Percentiles rank a stretch among this genome's conserved stretches.
phyloP scores from a whole-genome alignment of 2,888 invertebrate genomes.

The Adelognathus sp. region DNA sequence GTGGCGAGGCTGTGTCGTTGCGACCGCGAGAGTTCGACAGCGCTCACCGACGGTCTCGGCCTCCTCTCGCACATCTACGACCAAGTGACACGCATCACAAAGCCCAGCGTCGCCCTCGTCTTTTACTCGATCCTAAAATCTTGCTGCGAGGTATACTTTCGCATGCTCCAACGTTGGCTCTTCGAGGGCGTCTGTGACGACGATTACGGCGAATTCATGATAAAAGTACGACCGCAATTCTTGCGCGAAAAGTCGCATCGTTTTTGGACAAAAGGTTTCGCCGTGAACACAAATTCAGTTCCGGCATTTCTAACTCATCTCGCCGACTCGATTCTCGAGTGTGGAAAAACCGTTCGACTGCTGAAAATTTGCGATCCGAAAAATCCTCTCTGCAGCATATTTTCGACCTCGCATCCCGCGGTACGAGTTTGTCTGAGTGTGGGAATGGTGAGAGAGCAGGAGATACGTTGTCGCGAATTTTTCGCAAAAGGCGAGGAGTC shows the following conservation, averaged over 20 bases:
- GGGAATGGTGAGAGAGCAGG: slow-evolving; percentile 82
- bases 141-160: slow-evolving; percentile 85
- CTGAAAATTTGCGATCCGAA: slow-evolving; percentile 87
- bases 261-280: slow-evolving; percentile 87
- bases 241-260: slow-evolving; percentile 85
- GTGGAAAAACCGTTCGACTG: slow-evolving; percentile 89
- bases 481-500: slow-evolving; percentile 81
- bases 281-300: slow-evolving; percentile 81
- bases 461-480: slow-evolving; percentile 82
- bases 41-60: slow-evolving; percentile 82
- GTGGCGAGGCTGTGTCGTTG: slow-evolving; percentile 74
- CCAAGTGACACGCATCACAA: slow-evolving; percentile 84
- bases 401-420: slow-evolving; percentile 83
- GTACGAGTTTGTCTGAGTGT: slow-evolving; percentile 83
- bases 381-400: slow-evolving; percentile 83
- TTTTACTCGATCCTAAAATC: slow-evolving; percentile 84
- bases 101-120: slow-evolving; percentile 83
- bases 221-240: slow-evolving; percentile 87
- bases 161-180: slow-evolving; percentile 91
- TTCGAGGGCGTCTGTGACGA: slow-evolving; percentile 93
- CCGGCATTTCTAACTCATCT: slow-evolving; percentile 87
- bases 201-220: slow-evolving; percentile 92
- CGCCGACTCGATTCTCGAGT: slow-evolving; percentile 86
- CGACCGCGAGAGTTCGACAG: slow-evolving; percentile 63
- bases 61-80: slow-evolving; percentile 86